Conservation (phyloP, 2,113 vertebrate genomes). For the Neolamprologus modestus region DNA sequence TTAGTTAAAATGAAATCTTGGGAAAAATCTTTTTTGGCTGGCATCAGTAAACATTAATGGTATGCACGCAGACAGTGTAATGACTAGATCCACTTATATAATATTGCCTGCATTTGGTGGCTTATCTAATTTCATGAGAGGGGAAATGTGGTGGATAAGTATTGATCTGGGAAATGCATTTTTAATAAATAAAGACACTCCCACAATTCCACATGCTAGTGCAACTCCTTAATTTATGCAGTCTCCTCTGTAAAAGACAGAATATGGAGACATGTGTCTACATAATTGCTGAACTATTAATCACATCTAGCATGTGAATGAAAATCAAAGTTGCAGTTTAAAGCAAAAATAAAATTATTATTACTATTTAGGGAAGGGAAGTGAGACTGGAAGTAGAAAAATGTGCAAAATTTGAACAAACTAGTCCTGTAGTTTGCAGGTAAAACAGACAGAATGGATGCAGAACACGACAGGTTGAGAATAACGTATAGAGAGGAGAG, state of each 20-base stretch:
- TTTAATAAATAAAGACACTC: background rate
- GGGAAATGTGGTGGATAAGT: background rate
- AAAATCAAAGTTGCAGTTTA: background rate
- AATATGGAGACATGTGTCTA: background rate
- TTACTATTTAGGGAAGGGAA: background rate
- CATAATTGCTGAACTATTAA: background rate
- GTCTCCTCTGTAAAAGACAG: background rate
- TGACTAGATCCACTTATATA: background rate
- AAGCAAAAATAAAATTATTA: background rate
- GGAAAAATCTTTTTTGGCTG: background rate
- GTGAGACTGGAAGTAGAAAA: background rate
- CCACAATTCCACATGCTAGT: background rate
- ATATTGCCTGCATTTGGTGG: background rate
- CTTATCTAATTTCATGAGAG: background rate
- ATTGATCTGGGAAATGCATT: conserved; percentile 6
- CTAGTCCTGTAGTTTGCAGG: background rate
- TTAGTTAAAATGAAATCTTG: background rate
- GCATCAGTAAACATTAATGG: background rate
- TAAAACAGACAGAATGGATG: background rate
- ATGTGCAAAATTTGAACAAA: background rate
- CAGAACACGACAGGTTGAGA: background rate
- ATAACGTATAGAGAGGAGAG: background rate
- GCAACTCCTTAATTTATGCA: background rate
- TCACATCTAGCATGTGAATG: background rate
- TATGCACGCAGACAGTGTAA: background rate